Conservation (phyloP, 2,888 invertebrate genomes). For the Eupithecia vulgata region DNA sequence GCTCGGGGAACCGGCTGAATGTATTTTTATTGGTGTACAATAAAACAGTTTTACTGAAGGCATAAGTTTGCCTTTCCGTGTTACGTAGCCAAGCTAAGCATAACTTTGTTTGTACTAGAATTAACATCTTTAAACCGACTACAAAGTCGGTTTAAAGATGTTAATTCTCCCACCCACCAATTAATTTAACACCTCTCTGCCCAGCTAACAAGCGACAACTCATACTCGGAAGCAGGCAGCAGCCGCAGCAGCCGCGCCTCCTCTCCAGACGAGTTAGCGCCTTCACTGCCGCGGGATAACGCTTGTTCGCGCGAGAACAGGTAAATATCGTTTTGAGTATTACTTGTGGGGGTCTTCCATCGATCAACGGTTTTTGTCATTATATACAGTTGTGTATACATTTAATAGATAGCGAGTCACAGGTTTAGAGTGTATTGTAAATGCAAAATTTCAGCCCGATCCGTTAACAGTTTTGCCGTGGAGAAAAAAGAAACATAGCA, state of each 20-base stretch:
- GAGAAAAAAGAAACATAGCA: not conserved
- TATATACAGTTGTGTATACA: not conserved
- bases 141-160: too few relatives aligned
- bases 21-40: too few relatives aligned
- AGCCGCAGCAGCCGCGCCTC: conserved; percentile 85
- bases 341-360: not conserved
- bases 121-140: too few relatives aligned
- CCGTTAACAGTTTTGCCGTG: not conserved
- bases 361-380: not conserved
- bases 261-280: conserved; percentile 86
- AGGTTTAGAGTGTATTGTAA: too few relatives aligned
- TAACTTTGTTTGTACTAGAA: too few relatives aligned
- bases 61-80: too few relatives aligned
- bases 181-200: not conserved
- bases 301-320: conserved; percentile 44
- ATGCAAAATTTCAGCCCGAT: not conserved
- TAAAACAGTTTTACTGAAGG: too few relatives aligned
- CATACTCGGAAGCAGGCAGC: conserved; percentile 77
- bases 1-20: too few relatives aligned
- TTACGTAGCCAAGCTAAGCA: too few relatives aligned
- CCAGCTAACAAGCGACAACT: conserved; percentile 80
- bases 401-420: not conserved
- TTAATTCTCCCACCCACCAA: too few relatives aligned
- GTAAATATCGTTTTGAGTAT: conserved; percentile 34
- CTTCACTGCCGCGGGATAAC: conserved; percentile 65